phyloP scores from a whole-genome alignment of 2,797 vertebrate species.

The Parambassis ranga region DNA sequence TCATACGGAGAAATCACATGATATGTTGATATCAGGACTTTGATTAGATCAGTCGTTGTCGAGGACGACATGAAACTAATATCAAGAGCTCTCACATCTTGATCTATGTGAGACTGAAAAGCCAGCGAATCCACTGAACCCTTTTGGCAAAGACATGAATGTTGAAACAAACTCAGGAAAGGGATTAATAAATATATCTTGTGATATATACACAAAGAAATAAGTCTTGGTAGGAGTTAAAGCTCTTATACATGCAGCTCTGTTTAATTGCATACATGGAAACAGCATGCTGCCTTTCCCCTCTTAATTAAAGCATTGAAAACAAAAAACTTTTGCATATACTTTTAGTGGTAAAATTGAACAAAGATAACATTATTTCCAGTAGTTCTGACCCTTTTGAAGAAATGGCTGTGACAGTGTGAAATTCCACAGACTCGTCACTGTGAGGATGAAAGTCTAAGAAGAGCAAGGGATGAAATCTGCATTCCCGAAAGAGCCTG shows the following conservation, averaged over 20 bases:
- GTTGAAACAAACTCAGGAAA: constrained; percentile 35
- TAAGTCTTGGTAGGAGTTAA: constrained; percentile 12
- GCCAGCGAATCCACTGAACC: background rate
- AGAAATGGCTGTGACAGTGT: constrained; percentile 80
- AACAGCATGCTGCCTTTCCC: constrained; percentile 3
- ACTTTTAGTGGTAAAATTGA: constrained; percentile 44
- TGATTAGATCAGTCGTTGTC: constrained; percentile 67
- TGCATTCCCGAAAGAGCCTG: constrained; percentile 75
- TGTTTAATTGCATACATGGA: constrained; percentile 7
- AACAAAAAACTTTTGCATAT: constrained; percentile 18
- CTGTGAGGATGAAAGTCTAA: constrained; percentile 78
- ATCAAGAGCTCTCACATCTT: constrained; percentile 4
- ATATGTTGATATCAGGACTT: constrained; percentile 57
- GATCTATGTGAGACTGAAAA: constrained; percentile 9
- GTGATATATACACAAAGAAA: constrained; percentile 36
- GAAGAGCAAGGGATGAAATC: constrained; percentile 80
- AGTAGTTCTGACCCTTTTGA: constrained; percentile 69
- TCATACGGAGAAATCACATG: constrained; percentile 53
- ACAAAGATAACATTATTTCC: constrained; percentile 35
- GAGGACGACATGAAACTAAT: constrained; percentile 47
- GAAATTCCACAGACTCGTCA: constrained; percentile 77
- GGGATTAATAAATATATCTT: constrained; percentile 35
- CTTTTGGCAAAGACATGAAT: constrained; percentile 16
- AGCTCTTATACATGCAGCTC: constrained; percentile 22
- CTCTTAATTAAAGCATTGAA: constrained; percentile 37